Evolutionary conservation across 2,888 invertebrate genomes (phyloP), one percentile per base, ranked within the genome.

Genomic region (Muschampia plurimacula): DNA sequence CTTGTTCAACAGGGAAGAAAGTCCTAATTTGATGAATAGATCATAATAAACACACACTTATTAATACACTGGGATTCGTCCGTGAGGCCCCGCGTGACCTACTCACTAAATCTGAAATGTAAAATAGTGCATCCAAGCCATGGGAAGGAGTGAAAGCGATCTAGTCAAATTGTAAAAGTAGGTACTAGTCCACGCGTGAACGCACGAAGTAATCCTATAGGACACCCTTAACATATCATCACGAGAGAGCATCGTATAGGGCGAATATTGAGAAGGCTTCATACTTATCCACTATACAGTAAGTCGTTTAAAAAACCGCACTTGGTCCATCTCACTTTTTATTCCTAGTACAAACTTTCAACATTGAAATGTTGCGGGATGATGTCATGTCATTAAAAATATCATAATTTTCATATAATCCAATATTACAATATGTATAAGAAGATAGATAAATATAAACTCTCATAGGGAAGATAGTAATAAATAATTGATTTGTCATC

Each of bases 21-120:
- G 36, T 65, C 10, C 60, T 66, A 66, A 66, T 71, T 22, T 66
- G 69, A 73, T 73, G 71, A 76, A 72, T 69, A 75, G 72, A 75
- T 69, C 69, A 75, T 74, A 66, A 67, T 73, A 63, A 68, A 71
- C 57, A 67, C 57, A 70, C 65, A 59, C 59, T 36, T 59, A 46
- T 63, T 15, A 65, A 65, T 52, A 57, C 12, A 65, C 41, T 55
- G 15, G 41, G 52, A 69, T 55, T 28, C n/a, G 46, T 65, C 46
- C 64, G 70, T 65, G 70, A 22, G 57, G 28, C 28, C 57, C 32
- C 70, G 59, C 65, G 65, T 70, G 69, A 59, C 57, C 36, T 65
- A 65, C 46, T 36, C 57, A 46, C 46, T 70, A 70, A 32, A 46
- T 57, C 5, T 59, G 6, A 46, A 32, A 46, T 6, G 36, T 28